A percentile compares a stretch with the other conserved stretches of the same genome.
Conservation (phyloP, 2,888 invertebrate species). For the Caenorhabditis sp. region DNA sequence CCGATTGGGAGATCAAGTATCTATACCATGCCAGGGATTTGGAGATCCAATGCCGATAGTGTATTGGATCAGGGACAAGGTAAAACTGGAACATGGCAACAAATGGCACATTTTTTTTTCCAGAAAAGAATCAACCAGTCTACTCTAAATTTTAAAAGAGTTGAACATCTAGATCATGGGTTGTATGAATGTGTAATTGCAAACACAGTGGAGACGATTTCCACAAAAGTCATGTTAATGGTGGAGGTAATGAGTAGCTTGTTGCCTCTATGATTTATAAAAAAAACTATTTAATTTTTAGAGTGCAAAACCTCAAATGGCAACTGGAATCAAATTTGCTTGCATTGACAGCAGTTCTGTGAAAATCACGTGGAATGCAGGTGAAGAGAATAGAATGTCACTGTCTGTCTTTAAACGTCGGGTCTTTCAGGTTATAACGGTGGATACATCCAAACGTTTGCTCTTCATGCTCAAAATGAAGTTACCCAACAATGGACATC, state of each 20-base stretch:
- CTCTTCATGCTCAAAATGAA: slow-evolving; percentile 68
- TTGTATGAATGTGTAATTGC: slow-evolving; percentile 77
- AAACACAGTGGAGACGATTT: slow-evolving; percentile 75
- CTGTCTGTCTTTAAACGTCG: neutral
- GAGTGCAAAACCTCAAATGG: slow-evolving; percentile 75
- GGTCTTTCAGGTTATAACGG: slow-evolving; percentile 70
- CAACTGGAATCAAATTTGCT: slow-evolving; percentile 53
- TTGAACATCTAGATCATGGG: slow-evolving; percentile 76
- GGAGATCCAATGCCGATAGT: slow-evolving; percentile 80
- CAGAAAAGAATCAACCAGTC: slow-evolving; percentile 72
- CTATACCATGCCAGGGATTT: slow-evolving; percentile 77
- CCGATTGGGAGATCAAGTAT: slow-evolving; percentile 69
- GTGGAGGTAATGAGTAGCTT: slow-evolving; percentile 73
- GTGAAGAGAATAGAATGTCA: too few species aligned
- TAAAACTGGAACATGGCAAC: slow-evolving; percentile 19
- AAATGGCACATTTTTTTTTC: too few species aligned
- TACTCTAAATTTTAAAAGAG: slow-evolving; percentile 65
- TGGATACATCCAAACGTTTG: slow-evolving; percentile 70
- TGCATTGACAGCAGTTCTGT: slow-evolving; percentile 69
- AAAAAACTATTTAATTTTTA: slow-evolving; percentile 42
- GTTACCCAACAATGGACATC: slow-evolving; percentile 41
- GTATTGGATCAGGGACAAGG: slow-evolving; percentile 78
- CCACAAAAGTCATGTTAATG: slow-evolving; percentile 63
- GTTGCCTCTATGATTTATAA: too few species aligned
- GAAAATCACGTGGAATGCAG: slow-evolving; percentile 68